Percentiles rank a stretch among this genome's conserved stretches.
Evolutionary conservation across 2,888 invertebrate genomes (phyloP).

Genomic region (Lydus trimaculatus): DNA sequence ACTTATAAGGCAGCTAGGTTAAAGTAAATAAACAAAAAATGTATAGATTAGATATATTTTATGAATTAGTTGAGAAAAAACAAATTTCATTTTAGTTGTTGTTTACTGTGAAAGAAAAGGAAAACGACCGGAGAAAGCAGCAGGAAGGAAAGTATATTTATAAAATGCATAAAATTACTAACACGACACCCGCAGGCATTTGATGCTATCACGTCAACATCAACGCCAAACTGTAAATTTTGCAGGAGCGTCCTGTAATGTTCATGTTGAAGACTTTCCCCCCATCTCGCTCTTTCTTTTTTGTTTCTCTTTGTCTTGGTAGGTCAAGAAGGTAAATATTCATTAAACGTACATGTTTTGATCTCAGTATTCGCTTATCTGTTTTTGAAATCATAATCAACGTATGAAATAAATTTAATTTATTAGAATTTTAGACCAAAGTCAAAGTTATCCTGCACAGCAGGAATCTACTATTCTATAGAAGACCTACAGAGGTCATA

Average conservation of each 20-base stretch:
- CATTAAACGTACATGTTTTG: neutral
- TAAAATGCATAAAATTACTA: neutral
- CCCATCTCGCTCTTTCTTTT: neutral
- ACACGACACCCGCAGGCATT: neutral
- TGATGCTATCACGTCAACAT: neutral
- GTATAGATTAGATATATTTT: no score
- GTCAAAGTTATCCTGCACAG: neutral
- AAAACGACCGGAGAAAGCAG: neutral
- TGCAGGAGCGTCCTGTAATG: constrained; percentile 6
- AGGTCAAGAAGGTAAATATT: neutral
- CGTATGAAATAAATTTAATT: neutral
- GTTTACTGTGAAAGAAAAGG: neutral
- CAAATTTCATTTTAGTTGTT: neutral
- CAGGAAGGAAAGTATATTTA: constrained; percentile 3
- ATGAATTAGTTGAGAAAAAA: neutral
- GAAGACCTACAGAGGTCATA: neutral
- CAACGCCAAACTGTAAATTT: constrained; percentile 1
- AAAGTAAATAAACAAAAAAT: neutral
- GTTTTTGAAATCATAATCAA: neutral
- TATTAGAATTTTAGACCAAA: neutral
- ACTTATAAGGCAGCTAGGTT: neutral
- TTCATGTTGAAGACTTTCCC: neutral
- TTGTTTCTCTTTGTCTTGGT: neutral
- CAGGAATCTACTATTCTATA: neutral
- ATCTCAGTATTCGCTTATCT: neutral